Conservation (phyloP, 1,140 invertebrate species). For the Dreissena polymorpha region DNA sequence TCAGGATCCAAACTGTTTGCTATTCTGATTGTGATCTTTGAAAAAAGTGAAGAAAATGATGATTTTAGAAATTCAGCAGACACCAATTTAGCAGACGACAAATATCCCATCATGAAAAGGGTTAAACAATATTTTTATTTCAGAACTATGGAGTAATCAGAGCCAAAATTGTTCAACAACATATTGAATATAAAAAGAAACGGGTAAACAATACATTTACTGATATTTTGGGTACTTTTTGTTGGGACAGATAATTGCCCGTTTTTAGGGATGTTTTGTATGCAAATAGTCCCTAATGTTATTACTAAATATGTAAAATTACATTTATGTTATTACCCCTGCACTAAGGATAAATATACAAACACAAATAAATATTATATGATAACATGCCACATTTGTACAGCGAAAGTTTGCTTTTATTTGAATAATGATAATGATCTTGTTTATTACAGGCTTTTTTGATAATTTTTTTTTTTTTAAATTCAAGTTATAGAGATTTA, state of each 20-base stretch:
- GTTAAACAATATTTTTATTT: too few species aligned
- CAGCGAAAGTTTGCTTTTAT: too few species aligned
- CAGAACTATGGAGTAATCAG: conserved; percentile 62
- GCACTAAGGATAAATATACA: not conserved
- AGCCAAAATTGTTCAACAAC: conserved; percentile 65
- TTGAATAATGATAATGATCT: too few species aligned
- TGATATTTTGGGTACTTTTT: not conserved
- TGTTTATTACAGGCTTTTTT: too few species aligned
- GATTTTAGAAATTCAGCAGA: too few species aligned
- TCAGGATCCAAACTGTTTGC: too few species aligned
- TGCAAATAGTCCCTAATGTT: not conserved
- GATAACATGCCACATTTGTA: too few species aligned
- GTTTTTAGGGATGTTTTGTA: not conserved
- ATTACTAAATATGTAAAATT: not conserved
- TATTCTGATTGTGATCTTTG: too few species aligned
- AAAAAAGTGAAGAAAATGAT: too few species aligned
- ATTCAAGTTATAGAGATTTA: too few species aligned
- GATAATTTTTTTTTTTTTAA: too few species aligned
- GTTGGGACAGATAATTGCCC: not conserved
- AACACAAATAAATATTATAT: not conserved
- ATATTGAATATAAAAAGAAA: conserved; percentile 66
- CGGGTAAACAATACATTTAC: conserved; percentile 51
- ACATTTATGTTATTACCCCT: not conserved
- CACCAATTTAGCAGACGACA: not conserved
- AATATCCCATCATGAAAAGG: too few species aligned